Evolutionary conservation across 2,797 vertebrate species (phyloP).

Genomic region (Nannoperca australis): DNA sequence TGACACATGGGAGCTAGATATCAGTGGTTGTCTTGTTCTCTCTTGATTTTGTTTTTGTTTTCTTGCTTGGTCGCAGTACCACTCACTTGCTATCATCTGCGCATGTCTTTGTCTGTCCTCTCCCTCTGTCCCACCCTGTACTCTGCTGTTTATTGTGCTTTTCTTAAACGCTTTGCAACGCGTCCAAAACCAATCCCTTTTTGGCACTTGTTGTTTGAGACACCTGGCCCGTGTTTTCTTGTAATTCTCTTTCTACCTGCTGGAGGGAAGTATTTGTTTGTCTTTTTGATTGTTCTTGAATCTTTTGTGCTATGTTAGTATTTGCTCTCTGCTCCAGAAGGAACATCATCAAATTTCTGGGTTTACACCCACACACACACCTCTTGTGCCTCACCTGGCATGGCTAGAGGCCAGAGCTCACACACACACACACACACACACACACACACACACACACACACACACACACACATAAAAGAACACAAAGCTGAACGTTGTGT

Average conservation of each 20-base stretch:
- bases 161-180: slow-evolving; percentile 63
- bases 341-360: slow-evolving; percentile 80
- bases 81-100: slow-evolving; percentile 36
- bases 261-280: slow-evolving; percentile 71
- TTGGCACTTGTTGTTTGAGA: slow-evolving; percentile 66
- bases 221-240: slow-evolving; percentile 69
- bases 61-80: slow-evolving; percentile 30
- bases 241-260: slow-evolving; percentile 70
- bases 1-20: slow-evolving; percentile 73
- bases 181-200: slow-evolving; percentile 70
- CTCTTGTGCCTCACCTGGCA: slow-evolving; percentile 69
- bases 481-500: slow-evolving; percentile 40
- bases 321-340: slow-evolving; percentile 63
- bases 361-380: slow-evolving; percentile 64
- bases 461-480: slow-evolving; percentile 53
- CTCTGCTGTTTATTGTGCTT: slow-evolving; percentile 68
- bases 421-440: slow-evolving; percentile 51
- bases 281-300: slow-evolving; percentile 72
- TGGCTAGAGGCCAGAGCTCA: slow-evolving; percentile 56
- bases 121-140: slow-evolving; percentile 37
- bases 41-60: slow-evolving; percentile 17
- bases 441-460: slow-evolving; percentile 57
- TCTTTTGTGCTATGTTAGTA: slow-evolving; percentile 72
- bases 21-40: slow-evolving; percentile 28
- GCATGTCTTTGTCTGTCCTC: slow-evolving; percentile 41